Conservation (phyloP, 2,113 vertebrate species). For the Pomatostomus ruficeps region DNA sequence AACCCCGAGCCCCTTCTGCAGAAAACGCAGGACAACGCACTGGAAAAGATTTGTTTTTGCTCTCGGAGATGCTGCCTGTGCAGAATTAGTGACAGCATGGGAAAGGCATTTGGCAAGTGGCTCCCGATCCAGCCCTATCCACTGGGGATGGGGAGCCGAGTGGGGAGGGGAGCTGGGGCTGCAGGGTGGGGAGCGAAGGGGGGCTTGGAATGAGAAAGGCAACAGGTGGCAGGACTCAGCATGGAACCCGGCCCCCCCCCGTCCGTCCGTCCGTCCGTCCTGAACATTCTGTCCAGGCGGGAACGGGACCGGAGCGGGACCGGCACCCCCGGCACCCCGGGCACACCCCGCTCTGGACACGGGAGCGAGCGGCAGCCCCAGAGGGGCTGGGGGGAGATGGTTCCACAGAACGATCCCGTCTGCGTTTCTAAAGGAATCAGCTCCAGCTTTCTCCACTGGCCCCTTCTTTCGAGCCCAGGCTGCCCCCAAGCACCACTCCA, state of each 20-base stretch:
- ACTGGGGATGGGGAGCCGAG: conserved; percentile 37
- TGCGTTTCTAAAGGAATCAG: background rate
- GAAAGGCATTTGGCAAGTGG: conserved; percentile 68
- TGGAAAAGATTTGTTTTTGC: background rate
- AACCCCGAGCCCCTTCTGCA: background rate
- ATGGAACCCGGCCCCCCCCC: background rate
- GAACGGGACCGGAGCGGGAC: background rate
- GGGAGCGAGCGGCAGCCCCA: background rate
- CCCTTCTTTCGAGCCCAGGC: background rate
- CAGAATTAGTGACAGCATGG: conserved; percentile 62
- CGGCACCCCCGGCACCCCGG: background rate
- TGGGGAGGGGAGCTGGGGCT: conserved; percentile 5
- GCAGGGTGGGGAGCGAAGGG: conserved; percentile 29
- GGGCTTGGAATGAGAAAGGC: conserved; percentile 39
- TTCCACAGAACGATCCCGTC: background rate
- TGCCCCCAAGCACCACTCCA: background rate
- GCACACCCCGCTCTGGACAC: background rate
- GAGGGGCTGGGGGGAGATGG: background rate
- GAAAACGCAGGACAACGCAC: background rate
- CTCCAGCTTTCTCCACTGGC: background rate
- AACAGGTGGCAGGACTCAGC: conserved; percentile 67
- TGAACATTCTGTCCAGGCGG: background rate
- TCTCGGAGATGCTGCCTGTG: conserved; percentile 44
- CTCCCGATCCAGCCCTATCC: conserved; percentile 48
- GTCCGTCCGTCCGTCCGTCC: background rate